Conservation (phyloP, 92 coral and sea anemone genomes). For the Phenganax marumi region DNA sequence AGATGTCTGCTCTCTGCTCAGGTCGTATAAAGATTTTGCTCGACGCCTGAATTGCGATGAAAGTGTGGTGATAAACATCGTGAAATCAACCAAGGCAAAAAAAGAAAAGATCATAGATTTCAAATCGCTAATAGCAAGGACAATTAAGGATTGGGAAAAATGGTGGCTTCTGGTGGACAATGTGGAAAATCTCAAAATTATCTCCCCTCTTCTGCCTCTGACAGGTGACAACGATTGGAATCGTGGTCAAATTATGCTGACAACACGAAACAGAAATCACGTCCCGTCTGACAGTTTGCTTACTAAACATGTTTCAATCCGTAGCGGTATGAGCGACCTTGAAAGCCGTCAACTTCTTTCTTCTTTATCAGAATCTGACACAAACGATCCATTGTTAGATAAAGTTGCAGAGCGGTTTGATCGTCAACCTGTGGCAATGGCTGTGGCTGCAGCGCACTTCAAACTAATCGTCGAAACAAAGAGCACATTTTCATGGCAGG, state of each 20-base stretch:
- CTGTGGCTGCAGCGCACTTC: no score
- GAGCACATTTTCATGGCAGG: neutral
- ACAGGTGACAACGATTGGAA: neutral
- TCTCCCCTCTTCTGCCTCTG: slow-evolving; percentile 22
- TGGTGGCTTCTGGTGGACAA: neutral
- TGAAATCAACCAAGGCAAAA: neutral
- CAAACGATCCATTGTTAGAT: neutral
- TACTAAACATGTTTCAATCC: no score
- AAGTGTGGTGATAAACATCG: neutral
- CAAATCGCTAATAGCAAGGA: no score
- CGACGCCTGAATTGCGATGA: neutral
- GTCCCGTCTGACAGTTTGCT: slow-evolving; percentile 23
- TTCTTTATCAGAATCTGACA: slow-evolving; percentile 8
- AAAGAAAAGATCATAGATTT: neutral
- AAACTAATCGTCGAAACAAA: neutral
- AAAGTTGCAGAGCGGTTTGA: neutral
- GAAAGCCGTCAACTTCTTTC: slow-evolving; percentile 28
- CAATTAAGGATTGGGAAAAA: neutral
- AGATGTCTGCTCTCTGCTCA: neutral
- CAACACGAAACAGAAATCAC: neutral
- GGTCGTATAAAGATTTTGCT: neutral
- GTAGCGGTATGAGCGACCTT: slow-evolving; percentile 20
- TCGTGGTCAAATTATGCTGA: neutral
- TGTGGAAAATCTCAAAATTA: neutral
- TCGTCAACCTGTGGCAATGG: no score